Evolutionary conservation across 2,113 vertebrate genomes (phyloP), one percentile per base, ranked within the genome.

Genomic region (Equus quagga): DNA sequence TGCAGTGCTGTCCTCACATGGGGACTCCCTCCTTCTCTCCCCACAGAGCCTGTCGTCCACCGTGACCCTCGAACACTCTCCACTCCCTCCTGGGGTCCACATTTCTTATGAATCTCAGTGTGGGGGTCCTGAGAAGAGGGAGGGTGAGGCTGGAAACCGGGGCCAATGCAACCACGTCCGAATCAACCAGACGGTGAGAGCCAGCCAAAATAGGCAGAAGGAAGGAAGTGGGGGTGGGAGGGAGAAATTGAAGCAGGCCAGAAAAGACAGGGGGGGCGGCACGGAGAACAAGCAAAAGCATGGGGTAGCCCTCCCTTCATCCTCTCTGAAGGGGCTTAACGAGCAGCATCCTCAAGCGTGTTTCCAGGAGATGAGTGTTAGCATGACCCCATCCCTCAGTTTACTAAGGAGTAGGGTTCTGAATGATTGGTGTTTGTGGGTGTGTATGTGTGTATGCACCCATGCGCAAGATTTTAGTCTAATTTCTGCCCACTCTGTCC

Each of bases 1-100:
- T 31, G 26, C 36, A 44, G 76, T 62, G 23, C 67, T 46, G 18
- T 23, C 14, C 26, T 70, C 58, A 87, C 4, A 0, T 51, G 65
- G 44, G 44, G 56, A 46, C 17, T 54, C 54, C 44, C 54, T 86
- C 3, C 1, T 21, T 10, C 28, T 56, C 56, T 80, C 46, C 64
- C 75, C 72, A 51, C 96, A 99, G 99, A 99, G 96, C 78, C 98
- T 99, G 44, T 98, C 99, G 1, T 99, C 99, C 91, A 99, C 98
- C 0, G 98, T 99, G 93, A 98, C 98, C 12, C 97, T 99, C 31
- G 98, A 99, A 91, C 98, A 99, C 80, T 97, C 98, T 33, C 75
- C 97, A 3, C 98, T 98, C 33, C 99, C 99, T 31, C 85, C 90
- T n/a, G 99, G 98, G 24, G 87, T 99, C 72, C 62, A 81, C 2